Evolutionary conservation across 2,888 invertebrate species (phyloP).

Genomic region (Zhengitettix transpicula): DNA sequence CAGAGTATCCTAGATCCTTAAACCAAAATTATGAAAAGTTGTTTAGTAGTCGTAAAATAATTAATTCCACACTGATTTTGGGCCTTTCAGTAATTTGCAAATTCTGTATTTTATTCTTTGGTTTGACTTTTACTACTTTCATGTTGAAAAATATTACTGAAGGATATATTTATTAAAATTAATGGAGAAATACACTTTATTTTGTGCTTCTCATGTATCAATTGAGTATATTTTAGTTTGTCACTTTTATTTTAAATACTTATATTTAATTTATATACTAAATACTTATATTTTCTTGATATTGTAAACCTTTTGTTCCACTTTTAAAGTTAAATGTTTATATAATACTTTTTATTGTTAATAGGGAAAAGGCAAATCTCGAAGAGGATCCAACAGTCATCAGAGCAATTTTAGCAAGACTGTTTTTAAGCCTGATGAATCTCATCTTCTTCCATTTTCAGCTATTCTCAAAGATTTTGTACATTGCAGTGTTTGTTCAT

Average conservation of each 20-base stretch:
- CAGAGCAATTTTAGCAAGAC: slow-evolving; percentile 8
- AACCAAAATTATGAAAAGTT: too few relatives aligned
- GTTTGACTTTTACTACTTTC: too few relatives aligned
- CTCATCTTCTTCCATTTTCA: slow-evolving; percentile 39
- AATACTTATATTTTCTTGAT: too few relatives aligned
- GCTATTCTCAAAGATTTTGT: slow-evolving; percentile 44
- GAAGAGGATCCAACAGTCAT: neutral
- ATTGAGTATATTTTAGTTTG: neutral
- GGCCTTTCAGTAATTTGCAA: too few relatives aligned
- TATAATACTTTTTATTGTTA: neutral
- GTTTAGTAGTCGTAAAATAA: too few relatives aligned
- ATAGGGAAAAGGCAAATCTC: slow-evolving; percentile 1
- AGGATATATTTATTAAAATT: too few relatives aligned
- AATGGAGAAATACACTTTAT: too few relatives aligned
- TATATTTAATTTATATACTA: neutral
- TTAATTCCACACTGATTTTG: too few relatives aligned
- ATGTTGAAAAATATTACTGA: too few relatives aligned
- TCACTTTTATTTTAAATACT: neutral
- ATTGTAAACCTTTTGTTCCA: neutral
- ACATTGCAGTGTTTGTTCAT: slow-evolving; percentile 48
- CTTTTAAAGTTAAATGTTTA: neutral
- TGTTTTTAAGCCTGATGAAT: slow-evolving; percentile 8
- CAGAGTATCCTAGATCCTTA: too few relatives aligned
- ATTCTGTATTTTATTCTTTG: too few relatives aligned
- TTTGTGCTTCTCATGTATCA: neutral